Conservation (phyloP, 2,797 vertebrate species). For the Parambassis ranga region DNA sequence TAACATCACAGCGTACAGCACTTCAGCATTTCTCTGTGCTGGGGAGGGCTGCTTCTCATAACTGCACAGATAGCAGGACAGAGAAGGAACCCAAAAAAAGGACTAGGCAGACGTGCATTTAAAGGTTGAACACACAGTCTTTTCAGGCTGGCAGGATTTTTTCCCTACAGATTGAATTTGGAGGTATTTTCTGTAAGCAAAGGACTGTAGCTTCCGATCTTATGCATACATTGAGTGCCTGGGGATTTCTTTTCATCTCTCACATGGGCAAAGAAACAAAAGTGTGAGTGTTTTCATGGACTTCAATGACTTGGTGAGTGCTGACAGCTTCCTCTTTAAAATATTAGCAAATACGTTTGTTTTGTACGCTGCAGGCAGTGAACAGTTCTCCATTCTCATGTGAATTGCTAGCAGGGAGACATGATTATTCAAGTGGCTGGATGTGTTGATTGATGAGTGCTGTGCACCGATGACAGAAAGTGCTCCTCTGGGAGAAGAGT, state of each 20-base stretch:
- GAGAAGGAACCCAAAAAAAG: neutral
- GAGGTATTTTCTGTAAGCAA: neutral
- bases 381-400: too few relatives aligned
- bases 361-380: neutral
- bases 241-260: neutral
- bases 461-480: too few relatives aligned
- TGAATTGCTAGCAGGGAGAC: too few relatives aligned
- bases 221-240: neutral
- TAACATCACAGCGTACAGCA: conserved; percentile 8
- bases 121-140: too few relatives aligned
- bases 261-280: neutral
- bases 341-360: neutral
- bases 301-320: conserved; percentile 52
- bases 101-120: neutral
- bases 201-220: neutral
- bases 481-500: too few relatives aligned
- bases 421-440: too few relatives aligned
- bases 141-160: neutral
- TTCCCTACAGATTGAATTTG: neutral
- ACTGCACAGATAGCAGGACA: neutral
- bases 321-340: conserved; percentile 2
- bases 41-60: neutral
- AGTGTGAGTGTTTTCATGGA: neutral
- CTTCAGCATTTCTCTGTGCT: conserved; percentile 23
- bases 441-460: too few relatives aligned